Base-by-base conservation (phyloP, 2,888 invertebrate genomes). In the Drosophila conformis region DNA sequence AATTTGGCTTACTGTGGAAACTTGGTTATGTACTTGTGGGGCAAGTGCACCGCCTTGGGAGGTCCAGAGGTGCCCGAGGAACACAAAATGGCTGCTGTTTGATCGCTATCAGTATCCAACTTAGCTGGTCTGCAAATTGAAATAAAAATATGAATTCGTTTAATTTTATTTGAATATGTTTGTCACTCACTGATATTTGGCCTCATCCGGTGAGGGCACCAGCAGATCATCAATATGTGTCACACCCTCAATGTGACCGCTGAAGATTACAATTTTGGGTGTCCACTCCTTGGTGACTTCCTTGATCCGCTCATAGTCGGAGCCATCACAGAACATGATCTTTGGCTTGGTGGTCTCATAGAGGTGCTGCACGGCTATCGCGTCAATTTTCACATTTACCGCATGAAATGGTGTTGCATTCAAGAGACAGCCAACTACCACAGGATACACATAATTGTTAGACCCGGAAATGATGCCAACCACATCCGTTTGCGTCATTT, bases 1-100 rank as follows among this genome's bases (percentile, higher is more conserved):
- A 57, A 7, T 8, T 46, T 46, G 46, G 2, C 82, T 81, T 57
- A 83, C 83, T 69, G 36, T 11, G 80, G 56, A 6, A 66, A 58
- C 8, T 52, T 35, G 11, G 21, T 54, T 0, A 76, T 40, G 8
- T 71, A 68, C 0, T 76, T 70, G 49, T 88, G 83, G 13, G 85
- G 83, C 2, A 90, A 18, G 2, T 72, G 61, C 21, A 90, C 86
- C 2, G 86, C 86, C 66, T 91, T 91, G 29, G 90, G 83, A 13
- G 76, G 2, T 7, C 91, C 91, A 0, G 86, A 73, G 6, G 90
- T 88, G 35, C 91, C 91, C 4, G 90, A 90, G 1, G 91, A 90
- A 61, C 89, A 85, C 10, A 91, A 38, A 51, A 91, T 81, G 10
- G 72, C 73, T 0, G 82, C 83, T 1, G 71, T 71, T 27, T 88